Evolutionary conservation across 1,140 invertebrate genomes (phyloP).

Genomic region (Penaeus vannamei): DNA sequence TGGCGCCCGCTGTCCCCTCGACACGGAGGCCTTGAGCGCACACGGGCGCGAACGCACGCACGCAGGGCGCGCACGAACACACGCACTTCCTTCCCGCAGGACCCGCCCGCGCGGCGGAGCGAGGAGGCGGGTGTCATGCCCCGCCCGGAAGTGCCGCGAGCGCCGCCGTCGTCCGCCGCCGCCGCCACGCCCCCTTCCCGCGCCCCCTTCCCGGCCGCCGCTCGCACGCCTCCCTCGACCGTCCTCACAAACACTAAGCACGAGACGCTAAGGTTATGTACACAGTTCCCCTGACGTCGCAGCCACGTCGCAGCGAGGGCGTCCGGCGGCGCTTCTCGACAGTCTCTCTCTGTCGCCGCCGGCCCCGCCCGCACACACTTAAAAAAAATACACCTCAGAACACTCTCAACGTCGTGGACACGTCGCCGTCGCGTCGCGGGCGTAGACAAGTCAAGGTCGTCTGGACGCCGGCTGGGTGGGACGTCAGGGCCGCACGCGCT

Average conservation of each 20-base stretch:
- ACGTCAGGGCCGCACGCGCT: constrained; percentile 19
- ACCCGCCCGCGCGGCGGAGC: neutral
- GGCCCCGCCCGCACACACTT: constrained; percentile 6
- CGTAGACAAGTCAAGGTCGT: too few relatives aligned
- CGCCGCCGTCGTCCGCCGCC: neutral
- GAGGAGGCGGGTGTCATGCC: constrained; percentile 45
- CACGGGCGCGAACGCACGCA: too few relatives aligned
- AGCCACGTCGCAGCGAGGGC: neutral
- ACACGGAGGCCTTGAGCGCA: neutral
- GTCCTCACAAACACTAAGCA: constrained; percentile 52
- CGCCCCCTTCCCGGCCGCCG: neutral
- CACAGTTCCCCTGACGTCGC: constrained; percentile 42
- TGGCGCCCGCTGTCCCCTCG: too few relatives aligned
- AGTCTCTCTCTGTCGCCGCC: constrained; percentile 40
- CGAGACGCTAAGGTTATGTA: constrained; percentile 57
- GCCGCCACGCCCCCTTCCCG: neutral
- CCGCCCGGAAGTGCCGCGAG: neutral
- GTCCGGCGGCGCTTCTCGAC: constrained; percentile 19
- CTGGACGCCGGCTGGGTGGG: too few relatives aligned
- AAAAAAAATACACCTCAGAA: constrained; percentile 11
- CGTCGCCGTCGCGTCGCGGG: too few relatives aligned
- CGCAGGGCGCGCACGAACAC: neutral
- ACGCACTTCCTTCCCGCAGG: neutral
- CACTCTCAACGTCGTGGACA: neutral
- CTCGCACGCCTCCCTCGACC: too few relatives aligned